Percentiles rank a stretch among this genome's conserved stretches.
These are phyloP conservation scores for Paramormyrops hopkinsi DNA, from an alignment of 2,797 vertebrate genomes.

Conservation along the genomic window DNA sequence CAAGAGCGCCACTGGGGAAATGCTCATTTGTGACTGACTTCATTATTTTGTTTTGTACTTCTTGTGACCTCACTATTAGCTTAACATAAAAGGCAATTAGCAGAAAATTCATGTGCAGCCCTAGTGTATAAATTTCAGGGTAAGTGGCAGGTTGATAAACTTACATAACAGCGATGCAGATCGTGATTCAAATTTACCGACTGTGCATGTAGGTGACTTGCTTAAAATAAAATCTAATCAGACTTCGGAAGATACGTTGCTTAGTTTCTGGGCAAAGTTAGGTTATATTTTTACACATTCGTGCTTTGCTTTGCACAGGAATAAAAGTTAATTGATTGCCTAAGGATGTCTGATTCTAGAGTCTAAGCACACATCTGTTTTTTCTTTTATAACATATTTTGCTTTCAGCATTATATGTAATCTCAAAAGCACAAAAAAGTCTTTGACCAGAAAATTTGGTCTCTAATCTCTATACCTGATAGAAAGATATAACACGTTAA, in stretches of 20 bases:
- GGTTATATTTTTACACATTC: neutral
- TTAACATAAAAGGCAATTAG: neutral
- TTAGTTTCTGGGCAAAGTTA: neutral
- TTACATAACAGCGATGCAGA: neutral
- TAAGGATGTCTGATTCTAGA: neutral
- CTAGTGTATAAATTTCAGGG: neutral
- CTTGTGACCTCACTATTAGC: neutral
- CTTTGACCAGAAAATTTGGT: neutral
- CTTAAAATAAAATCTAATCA: neutral
- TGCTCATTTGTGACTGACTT: neutral
- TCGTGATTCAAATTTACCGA: neutral
- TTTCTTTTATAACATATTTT: neutral
- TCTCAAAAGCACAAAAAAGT: neutral
- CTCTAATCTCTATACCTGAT: neutral
- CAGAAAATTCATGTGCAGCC: neutral
- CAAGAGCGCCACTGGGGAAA: neutral
- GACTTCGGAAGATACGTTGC: neutral
- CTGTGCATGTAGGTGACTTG: neutral
- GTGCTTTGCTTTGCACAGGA: neutral
- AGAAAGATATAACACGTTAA: neutral
- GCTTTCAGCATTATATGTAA: constrained; percentile 9
- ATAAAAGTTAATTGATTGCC: constrained; percentile 16
- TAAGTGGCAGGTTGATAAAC: neutral
- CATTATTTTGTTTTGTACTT: neutral
- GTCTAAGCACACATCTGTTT: constrained; percentile 11